phyloP scores from a whole-genome alignment of 1,140 invertebrate species.

The Cataglyphis hispanica region DNA sequence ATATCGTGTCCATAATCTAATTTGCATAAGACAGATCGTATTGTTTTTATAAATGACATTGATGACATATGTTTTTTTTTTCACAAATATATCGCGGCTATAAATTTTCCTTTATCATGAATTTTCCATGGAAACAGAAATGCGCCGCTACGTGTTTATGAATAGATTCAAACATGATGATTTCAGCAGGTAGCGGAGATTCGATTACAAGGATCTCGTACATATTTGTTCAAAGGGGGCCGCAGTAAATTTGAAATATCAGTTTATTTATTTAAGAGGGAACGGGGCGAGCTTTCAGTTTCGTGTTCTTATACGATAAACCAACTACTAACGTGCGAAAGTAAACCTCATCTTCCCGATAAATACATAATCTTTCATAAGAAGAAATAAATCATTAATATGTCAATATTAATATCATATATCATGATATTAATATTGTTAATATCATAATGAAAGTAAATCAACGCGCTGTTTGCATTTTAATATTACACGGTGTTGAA shows the following conservation, averaged over 20 bases:
- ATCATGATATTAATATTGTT: too few species aligned
- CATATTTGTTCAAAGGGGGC: conserved; percentile 16
- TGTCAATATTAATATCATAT: too few species aligned
- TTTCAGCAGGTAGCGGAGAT: conserved; percentile 19
- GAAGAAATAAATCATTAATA: not conserved
- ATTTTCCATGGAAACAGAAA: conserved; percentile 22
- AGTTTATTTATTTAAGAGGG: conserved; percentile 8
- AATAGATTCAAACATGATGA: conserved; percentile 35
- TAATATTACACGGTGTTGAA: not conserved
- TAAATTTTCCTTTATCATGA: conserved; percentile 23
- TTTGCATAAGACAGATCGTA: not conserved
- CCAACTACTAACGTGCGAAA: not conserved
- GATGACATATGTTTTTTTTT: not conserved
- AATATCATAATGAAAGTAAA: not conserved
- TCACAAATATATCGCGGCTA: not conserved
- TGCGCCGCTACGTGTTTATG: not conserved
- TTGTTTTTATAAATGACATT: not conserved
- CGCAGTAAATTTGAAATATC: conserved; percentile 41
- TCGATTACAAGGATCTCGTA: conserved; percentile 37
- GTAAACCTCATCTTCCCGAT: not conserved
- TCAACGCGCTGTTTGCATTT: not conserved
- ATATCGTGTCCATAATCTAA: not conserved
- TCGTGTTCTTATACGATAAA: not conserved
- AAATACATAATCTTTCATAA: too few species aligned
- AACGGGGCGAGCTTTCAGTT: not conserved